Evolutionary conservation across 53 echinoderm and acorn worm species (phyloP).

Genomic region (Hippasteria phrygiana): DNA sequence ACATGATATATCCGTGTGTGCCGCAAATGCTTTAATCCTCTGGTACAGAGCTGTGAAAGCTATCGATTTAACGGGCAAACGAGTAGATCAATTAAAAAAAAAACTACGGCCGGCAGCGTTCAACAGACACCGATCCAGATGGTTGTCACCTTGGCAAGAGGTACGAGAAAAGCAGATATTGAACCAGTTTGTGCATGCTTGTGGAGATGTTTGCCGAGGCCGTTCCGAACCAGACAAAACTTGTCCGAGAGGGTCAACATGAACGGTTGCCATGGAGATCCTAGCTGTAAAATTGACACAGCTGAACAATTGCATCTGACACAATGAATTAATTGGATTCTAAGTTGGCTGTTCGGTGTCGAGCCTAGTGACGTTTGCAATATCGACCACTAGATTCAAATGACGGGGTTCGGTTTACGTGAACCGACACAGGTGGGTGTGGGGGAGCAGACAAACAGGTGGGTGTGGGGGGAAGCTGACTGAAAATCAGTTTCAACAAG

Average conservation of each 20-base stretch:
- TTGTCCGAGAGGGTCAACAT: not conserved
- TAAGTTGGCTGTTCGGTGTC: too few species aligned
- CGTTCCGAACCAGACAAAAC: not conserved
- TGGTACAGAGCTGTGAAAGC: not conserved
- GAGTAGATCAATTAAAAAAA: slow-evolving; percentile 22
- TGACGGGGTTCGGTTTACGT: too few species aligned
- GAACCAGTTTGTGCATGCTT: not conserved
- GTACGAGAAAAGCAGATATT: slow-evolving; percentile 19
- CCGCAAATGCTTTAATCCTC: not conserved
- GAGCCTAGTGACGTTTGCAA: too few species aligned
- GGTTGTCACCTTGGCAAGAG: slow-evolving; percentile 11
- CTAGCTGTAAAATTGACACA: not conserved
- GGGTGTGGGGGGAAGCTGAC: too few species aligned
- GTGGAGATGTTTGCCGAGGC: not conserved
- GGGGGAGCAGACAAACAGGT: too few species aligned
- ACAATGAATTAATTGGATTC: too few species aligned
- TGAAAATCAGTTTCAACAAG: too few species aligned
- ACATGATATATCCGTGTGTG: not conserved
- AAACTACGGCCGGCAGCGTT: not conserved
- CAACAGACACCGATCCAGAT: slow-evolving; percentile 20
- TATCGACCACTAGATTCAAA: too few species aligned
- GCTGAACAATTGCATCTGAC: not conserved
- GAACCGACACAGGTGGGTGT: too few species aligned
- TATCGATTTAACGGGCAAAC: slow-evolving; percentile 39
- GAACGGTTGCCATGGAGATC: not conserved